phyloP scores from a whole-genome alignment of 2,113 vertebrate species.

The Amblyopsis rosae region DNA sequence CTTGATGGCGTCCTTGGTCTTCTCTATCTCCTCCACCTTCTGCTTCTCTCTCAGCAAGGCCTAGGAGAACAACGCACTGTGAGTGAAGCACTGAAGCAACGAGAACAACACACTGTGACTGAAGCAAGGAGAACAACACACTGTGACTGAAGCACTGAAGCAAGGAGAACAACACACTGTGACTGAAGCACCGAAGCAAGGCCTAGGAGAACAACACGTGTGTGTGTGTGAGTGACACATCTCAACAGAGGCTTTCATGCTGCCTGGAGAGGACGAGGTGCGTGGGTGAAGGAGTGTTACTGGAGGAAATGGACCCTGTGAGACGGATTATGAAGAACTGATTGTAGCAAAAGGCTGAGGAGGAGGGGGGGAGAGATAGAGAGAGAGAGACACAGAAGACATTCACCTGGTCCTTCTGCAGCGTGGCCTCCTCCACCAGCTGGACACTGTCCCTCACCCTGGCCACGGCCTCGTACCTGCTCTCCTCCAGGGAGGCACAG shows the following conservation, averaged over 20 bases:
- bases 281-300: neutral
- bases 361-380: neutral
- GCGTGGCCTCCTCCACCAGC: slow-evolving; percentile 85
- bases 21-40: slow-evolving; percentile 84
- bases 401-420: slow-evolving; percentile 88
- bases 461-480: slow-evolving; percentile 82
- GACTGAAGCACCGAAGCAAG: too few species aligned
- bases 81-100: too few species aligned
- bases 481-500: slow-evolving; percentile 75
- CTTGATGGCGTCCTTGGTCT: slow-evolving; percentile 83
- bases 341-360: slow-evolving; percentile 1
- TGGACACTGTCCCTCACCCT: slow-evolving; percentile 85
- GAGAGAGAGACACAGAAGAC: neutral
- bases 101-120: too few species aligned
- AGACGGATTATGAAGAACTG: neutral
- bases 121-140: too few species aligned
- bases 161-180: too few species aligned
- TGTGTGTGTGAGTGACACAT: too few species aligned
- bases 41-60: slow-evolving; percentile 87
- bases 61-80: slow-evolving; percentile 63
- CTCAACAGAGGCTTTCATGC: too few species aligned
- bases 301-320: neutral
- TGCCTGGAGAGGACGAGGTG: too few species aligned
- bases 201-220: too few species aligned
- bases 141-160: too few species aligned